phyloP scores from a whole-genome alignment of 1,140 invertebrate species.

The Achatina immaculata region DNA sequence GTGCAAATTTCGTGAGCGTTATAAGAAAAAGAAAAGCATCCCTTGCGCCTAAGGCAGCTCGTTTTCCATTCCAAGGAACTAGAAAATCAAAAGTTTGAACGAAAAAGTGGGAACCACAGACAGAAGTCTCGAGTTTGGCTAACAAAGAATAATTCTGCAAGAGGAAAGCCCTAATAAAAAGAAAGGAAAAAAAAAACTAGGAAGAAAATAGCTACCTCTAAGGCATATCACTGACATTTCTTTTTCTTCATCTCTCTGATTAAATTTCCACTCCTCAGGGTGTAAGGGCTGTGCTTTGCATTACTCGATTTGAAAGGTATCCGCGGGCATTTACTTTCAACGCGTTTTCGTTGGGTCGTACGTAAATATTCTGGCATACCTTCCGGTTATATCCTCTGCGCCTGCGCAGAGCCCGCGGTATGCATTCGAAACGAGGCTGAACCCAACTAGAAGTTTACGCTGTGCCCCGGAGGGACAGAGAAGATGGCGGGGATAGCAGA shows the following conservation, averaged over 20 bases:
- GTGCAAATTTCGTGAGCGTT: not conserved
- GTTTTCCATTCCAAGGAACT: too few relatives aligned
- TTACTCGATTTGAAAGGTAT: slow-evolving; percentile 27
- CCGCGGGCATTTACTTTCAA: slow-evolving; percentile 33
- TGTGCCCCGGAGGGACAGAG: slow-evolving; percentile 10
- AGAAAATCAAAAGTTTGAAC: not conserved
- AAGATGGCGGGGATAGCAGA: slow-evolving; percentile 13
- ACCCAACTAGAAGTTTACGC: slow-evolving; percentile 31
- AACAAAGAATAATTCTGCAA: not conserved
- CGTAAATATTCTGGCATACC: slow-evolving; percentile 40
- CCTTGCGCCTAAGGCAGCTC: too few relatives aligned
- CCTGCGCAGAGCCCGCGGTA: slow-evolving; percentile 29
- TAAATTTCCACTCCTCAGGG: slow-evolving; percentile 21
- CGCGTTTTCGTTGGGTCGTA: slow-evolving; percentile 21
- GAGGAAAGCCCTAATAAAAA: not conserved
- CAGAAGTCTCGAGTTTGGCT: not conserved
- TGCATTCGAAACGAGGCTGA: slow-evolving; percentile 30
- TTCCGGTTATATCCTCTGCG: slow-evolving; percentile 12
- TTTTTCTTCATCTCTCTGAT: slow-evolving; percentile 15
- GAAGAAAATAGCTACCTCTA: not conserved
- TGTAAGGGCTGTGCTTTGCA: slow-evolving; percentile 24
- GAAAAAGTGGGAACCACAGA: not conserved
- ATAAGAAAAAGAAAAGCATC: too few relatives aligned
- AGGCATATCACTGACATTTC: not conserved
- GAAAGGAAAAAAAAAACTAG: not conserved